Evolutionary conservation across 1,140 invertebrate species (phyloP).

Genomic region (Varroa destructor): DNA sequence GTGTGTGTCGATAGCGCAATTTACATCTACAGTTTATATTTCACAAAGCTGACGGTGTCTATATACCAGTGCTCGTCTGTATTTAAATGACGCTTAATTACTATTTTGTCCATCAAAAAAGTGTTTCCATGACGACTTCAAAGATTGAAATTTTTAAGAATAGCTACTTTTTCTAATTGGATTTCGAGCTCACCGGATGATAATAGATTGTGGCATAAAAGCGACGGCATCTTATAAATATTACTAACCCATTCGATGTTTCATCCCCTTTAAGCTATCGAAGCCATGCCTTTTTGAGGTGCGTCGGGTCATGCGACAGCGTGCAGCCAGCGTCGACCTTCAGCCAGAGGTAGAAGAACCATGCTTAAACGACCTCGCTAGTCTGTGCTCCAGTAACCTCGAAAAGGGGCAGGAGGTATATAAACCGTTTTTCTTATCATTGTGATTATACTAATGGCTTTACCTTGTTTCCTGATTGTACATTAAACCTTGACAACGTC

Average conservation of each 20-base stretch:
- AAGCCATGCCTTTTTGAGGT: conserved; percentile 55
- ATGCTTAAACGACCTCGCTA: conserved; percentile 71
- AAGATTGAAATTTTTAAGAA: too few species aligned
- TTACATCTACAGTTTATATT: neutral
- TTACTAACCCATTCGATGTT: too few species aligned
- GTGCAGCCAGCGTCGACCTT: conserved; percentile 78
- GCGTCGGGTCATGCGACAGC: conserved; percentile 72
- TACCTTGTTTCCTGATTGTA: too few species aligned
- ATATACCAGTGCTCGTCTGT: neutral
- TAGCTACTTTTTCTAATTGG: too few species aligned
- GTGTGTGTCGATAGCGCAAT: conserved; percentile 37
- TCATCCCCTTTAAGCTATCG: conserved; percentile 37
- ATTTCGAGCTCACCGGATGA: too few species aligned
- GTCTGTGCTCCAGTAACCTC: conserved; percentile 65
- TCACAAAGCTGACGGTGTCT: neutral
- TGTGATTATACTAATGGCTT: too few species aligned
- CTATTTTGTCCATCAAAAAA: neutral
- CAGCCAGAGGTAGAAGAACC: conserved; percentile 81
- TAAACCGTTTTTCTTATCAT: conserved; percentile 23
- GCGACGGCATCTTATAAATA: too few species aligned
- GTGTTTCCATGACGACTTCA: neutral
- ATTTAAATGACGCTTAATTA: neutral
- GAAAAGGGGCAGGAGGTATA: conserved; percentile 56
- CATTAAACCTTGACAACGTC: too few species aligned
- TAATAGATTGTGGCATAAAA: too few species aligned